Base-by-base conservation (phyloP, 2,113 vertebrate genomes). In the Taurulus bubalis region DNA sequence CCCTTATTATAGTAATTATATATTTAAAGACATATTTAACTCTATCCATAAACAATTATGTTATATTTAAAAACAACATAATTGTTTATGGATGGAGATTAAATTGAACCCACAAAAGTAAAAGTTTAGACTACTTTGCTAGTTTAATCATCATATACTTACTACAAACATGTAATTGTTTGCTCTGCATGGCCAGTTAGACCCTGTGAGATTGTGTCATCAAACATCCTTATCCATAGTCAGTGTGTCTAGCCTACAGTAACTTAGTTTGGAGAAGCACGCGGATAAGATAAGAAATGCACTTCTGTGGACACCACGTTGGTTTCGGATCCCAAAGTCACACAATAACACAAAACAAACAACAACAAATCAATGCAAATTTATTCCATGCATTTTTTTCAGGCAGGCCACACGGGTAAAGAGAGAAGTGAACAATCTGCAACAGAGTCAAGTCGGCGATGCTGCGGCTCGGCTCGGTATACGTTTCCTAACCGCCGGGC, bases 21-120 rank as follows among this genome's bases (percentile, higher is more conserved):
- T 20, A 16, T 76, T 56, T 56, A 30, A 75, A 75, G 34, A 16
- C n/a, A n/a, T n/a, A n/a, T n/a, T n/a, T n/a, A n/a, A n/a, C n/a
- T n/a, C n/a, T n/a, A n/a, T n/a, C n/a, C n/a, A n/a, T n/a, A n/a
- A n/a, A n/a, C n/a, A 15, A 47, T 45, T 18, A 42, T 12, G n/a
- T n/a, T n/a, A 14, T 20, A 16, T 76, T 56, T 56, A 30, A 75
- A 75, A 24, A 16, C 58, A 8, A 47, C 5, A 10, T 45, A n/a
- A 62, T 4, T 49, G 28, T 49, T 56, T 10, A 56, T 56, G 2
- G 24, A 56, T 26, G 12, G 1, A 53, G 18, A 2, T 8, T 67
- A 55, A 55, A 65, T 47, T 30, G 72, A 53, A 6, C 6, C 4
- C 16, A 53, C 15, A 40, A 26, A 65, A 28, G n/a, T 9, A 32